These are phyloP conservation scores for Ostrea denselamellosa DNA, from an alignment of 1,140 invertebrate species.

Conservation along the genomic window DNA sequence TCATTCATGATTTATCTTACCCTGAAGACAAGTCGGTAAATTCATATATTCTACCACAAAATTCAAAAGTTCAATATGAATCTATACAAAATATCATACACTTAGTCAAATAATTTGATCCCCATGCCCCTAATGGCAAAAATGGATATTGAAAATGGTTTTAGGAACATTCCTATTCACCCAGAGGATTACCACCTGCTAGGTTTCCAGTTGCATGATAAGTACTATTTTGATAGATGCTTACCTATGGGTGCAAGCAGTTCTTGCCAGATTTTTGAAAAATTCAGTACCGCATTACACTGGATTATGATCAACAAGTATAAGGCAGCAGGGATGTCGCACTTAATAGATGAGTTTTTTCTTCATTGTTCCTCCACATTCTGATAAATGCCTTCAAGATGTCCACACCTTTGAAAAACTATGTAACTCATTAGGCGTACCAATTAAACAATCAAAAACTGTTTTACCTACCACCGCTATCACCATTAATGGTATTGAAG, in stretches of 20 bases:
- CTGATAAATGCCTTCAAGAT: conserved; percentile 33
- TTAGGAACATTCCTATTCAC: conserved; percentile 43
- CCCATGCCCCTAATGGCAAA: conserved; percentile 29
- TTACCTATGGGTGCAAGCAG: conserved; percentile 52
- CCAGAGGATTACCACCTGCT: conserved; percentile 36
- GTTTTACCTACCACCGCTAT: conserved; percentile 27
- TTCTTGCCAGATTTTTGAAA: conserved; percentile 57
- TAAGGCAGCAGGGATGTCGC: conserved; percentile 34
- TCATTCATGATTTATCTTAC: no score
- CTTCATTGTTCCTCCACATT: conserved; percentile 42
- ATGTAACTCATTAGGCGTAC: conserved; percentile 43
- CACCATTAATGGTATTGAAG: conserved; percentile 48
- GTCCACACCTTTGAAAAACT: conserved; percentile 33
- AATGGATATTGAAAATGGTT: conserved; percentile 47
- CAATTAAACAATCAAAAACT: conserved; percentile 54
- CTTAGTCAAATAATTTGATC: no score
- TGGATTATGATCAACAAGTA: conserved; percentile 51
- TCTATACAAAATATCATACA: no score
- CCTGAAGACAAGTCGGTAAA: no score
- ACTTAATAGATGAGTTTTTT: conserved; percentile 57
- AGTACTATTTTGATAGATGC: conserved; percentile 2
- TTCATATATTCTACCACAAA: no score
- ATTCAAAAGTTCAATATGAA: no score
- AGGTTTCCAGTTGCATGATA: no score
- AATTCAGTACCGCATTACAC: conserved; percentile 50